These are phyloP conservation scores for Wasmannia auropunctata DNA, from an alignment of 1,140 invertebrate species.

Conservation along the genomic window DNA sequence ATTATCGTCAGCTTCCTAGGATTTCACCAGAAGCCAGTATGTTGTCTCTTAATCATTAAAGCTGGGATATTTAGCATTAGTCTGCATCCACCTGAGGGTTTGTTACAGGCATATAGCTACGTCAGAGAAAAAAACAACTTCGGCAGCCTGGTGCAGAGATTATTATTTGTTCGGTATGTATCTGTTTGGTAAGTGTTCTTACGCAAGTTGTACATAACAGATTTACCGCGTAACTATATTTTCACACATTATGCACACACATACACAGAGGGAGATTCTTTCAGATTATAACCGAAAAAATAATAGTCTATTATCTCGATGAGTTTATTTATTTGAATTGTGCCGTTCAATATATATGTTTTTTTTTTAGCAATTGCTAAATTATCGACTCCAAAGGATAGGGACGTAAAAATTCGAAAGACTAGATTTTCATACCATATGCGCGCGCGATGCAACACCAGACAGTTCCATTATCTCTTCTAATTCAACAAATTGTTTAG, in stretches of 20 bases:
- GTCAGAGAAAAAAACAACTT: constrained; percentile 81
- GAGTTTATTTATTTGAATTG: background rate
- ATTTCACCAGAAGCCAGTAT: constrained; percentile 62
- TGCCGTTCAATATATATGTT: background rate
- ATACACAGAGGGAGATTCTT: background rate
- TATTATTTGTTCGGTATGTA: constrained; percentile 76
- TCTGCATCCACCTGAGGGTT: constrained; percentile 88
- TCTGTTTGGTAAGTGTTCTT: constrained; percentile 82
- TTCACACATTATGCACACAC: background rate
- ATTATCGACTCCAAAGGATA: constrained; percentile 6
- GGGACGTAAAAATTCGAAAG: background rate
- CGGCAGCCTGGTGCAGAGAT: constrained; percentile 82
- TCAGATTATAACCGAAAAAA: background rate
- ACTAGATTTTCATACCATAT: constrained; percentile 23
- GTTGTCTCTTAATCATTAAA: constrained; percentile 68
- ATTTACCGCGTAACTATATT: constrained; percentile 9
- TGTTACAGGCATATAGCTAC: constrained; percentile 88
- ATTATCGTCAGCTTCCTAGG: constrained; percentile 80
- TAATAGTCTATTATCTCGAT: background rate
- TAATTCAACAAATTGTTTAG: constrained; percentile 84
- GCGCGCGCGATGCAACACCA: background rate
- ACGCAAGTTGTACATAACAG: constrained; percentile 56
- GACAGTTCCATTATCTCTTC: background rate
- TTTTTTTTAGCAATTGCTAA: constrained; percentile 15
- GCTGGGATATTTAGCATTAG: constrained; percentile 83